These are phyloP conservation scores for rabbit (Oryctolagus cuniculus) DNA, from an alignment of 2,113 vertebrate genomes.

Conservation along the genomic window DNA sequence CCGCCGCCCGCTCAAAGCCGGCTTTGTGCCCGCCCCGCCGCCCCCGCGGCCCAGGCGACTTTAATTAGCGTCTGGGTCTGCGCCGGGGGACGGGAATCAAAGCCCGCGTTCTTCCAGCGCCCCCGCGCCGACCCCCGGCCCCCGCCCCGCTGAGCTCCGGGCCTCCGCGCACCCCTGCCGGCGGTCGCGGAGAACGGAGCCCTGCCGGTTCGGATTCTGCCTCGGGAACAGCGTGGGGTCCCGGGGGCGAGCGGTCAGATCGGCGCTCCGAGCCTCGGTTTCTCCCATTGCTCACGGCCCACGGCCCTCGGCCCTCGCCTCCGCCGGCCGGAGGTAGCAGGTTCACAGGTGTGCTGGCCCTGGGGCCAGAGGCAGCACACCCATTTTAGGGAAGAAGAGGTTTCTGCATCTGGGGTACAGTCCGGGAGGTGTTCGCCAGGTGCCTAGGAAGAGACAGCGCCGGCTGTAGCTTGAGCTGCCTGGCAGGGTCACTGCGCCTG, in stretches of 20 bases:
- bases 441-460: background rate
- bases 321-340: background rate
- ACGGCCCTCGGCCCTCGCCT: background rate
- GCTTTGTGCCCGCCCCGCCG: conserved; percentile 86
- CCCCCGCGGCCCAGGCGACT: conserved; percentile 88
- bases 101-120: conserved; percentile 87
- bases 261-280: background rate
- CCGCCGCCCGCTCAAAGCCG: conserved; percentile 85
- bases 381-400: no score
- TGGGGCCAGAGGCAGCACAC: background rate
- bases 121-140: background rate
- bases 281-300: background rate
- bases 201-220: background rate
- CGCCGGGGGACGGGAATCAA: conserved; percentile 88
- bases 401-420: background rate
- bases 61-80: conserved; percentile 91
- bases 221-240: background rate
- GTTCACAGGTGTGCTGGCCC: background rate
- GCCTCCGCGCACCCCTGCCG: conserved; percentile 47
- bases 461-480: background rate
- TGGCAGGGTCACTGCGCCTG: no score
- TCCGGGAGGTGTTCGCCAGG: background rate
- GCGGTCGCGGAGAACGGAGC: conserved; percentile 54
- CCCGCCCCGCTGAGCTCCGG: background rate
- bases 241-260: background rate